phyloP scores from a whole-genome alignment of 2,113 vertebrate genomes.

The Leptosomus discolor region DNA sequence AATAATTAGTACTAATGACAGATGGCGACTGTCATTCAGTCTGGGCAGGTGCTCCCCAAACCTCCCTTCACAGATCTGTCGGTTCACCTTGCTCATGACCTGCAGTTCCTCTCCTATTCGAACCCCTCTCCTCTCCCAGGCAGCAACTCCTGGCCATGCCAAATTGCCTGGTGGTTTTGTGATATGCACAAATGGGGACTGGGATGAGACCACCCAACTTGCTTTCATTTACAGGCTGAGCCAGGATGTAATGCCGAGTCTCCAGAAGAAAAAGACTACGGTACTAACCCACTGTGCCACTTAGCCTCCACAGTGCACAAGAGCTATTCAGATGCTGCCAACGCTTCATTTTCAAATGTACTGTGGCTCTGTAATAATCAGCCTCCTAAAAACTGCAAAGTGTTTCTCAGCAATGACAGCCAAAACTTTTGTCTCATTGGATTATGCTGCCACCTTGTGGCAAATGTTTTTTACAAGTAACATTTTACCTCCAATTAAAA shows the following conservation, averaged over 20 bases:
- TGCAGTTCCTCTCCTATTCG: background rate
- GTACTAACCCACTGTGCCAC: constrained; percentile 61
- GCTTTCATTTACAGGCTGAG: constrained; percentile 49
- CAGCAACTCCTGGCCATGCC: background rate
- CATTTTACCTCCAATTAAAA: background rate
- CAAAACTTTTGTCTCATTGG: background rate
- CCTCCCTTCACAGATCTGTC: background rate
- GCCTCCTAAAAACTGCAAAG: background rate
- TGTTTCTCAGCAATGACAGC: background rate
- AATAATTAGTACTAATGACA: background rate
- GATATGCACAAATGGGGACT: constrained; percentile 44
- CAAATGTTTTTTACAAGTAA: background rate
- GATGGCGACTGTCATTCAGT: rapidly evolving
- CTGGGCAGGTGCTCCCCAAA: background rate
- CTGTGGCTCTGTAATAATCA: constrained; percentile 22
- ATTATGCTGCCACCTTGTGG: constrained; percentile 70
- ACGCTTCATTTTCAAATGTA: background rate
- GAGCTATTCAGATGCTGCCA: constrained; percentile 43
- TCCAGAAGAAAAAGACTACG: constrained; percentile 43
- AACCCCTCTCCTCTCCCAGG: background rate
- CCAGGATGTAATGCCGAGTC: constrained; percentile 24
- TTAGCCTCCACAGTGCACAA: constrained; percentile 36
- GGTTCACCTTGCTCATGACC: background rate
- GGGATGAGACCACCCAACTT: constrained; percentile 72
- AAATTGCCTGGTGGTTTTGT: constrained; percentile 58